Conservation (phyloP, 2,113 vertebrate species). For the Micronycteris hirsuta region DNA sequence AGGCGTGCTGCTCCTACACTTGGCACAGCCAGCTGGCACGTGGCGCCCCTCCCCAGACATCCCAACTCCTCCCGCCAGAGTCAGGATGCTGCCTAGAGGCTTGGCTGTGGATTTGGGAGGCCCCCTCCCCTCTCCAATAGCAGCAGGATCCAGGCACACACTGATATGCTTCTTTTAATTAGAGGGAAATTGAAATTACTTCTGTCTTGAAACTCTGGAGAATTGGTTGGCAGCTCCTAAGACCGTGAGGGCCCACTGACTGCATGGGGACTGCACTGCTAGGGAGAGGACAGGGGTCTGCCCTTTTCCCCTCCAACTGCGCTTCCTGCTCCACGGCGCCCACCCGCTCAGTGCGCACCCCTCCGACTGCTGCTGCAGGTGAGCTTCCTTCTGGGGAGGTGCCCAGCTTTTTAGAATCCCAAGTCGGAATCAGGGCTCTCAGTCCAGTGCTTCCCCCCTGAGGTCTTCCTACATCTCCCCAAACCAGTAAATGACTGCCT, state of each 20-base stretch:
- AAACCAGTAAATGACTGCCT: not conserved
- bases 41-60: conserved; percentile 56
- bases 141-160: conserved; percentile 10
- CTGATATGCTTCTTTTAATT: conserved; percentile 28
- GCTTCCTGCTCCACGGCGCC: not conserved
- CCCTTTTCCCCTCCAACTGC: not conserved
- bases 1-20: conserved; percentile 57
- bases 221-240: not conserved
- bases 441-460: not conserved
- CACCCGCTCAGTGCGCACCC: not conserved
- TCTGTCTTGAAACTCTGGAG: conserved; percentile 26
- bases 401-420: not conserved
- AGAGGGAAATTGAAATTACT: conserved; percentile 38
- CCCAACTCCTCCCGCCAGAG: conserved; percentile 27
- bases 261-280: not conserved
- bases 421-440: not conserved
- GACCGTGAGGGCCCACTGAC: not conserved
- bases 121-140: not conserved
- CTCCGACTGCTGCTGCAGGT: not conserved
- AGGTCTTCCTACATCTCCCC: not conserved
- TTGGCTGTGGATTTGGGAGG: conserved; percentile 47
- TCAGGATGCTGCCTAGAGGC: conserved; percentile 33
- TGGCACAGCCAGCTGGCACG: conserved; percentile 72
- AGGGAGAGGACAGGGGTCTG: not conserved
- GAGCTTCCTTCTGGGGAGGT: not conserved